Base-by-base conservation (phyloP, 2,888 invertebrate species). In the Ptychoptera contaminata region DNA sequence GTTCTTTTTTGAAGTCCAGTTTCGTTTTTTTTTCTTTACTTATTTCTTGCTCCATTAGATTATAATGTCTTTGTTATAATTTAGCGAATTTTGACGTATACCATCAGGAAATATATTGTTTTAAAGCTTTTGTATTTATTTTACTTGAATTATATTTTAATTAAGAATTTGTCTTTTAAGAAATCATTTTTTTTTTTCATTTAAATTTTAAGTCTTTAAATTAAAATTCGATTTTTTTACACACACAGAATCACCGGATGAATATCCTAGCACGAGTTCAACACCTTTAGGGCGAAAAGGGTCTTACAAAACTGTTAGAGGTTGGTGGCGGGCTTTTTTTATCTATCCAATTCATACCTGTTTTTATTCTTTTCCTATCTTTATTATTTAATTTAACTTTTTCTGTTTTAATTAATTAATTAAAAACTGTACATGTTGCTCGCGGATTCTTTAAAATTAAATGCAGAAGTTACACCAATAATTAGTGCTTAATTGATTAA, bases 241-340 rank as follows among this genome's bases (percentile, higher is more conserved):
- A 34, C 48, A 51, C 49, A 58, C 59, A 65, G 65, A 65, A 58
- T 65, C 65, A 43, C 65, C 65, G 45, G 65, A 65, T 58, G 65
- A 65, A 57, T 65, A 63, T 57, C 65, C 63, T 53, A 74, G 73
- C 54, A 71, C 72, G 49, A 72, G 73, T 62, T 67, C 65, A 53
- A 74, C 73, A 48, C 76, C 79, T 53, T 72, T 87, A 51, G 86
- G 82, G 48, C 74, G 87, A 32, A 77, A 86, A 56, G 84, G 86
- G 65, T 86, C 86, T 37, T 87, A 86, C 71, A 87, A 87, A 70
- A 85, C 83, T 45, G 85, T 85, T 54, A 70, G 86, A 79, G 86
- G 87, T 87, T 67, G 71, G 78, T 68, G 60, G 53, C 57, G 60
- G 60, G 57, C 46, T 38, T 47, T 32, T 31, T 23, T 34, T 46